Evolutionary conservation across 1,140 invertebrate genomes (phyloP).

Genomic region (Drosophila orena): DNA sequence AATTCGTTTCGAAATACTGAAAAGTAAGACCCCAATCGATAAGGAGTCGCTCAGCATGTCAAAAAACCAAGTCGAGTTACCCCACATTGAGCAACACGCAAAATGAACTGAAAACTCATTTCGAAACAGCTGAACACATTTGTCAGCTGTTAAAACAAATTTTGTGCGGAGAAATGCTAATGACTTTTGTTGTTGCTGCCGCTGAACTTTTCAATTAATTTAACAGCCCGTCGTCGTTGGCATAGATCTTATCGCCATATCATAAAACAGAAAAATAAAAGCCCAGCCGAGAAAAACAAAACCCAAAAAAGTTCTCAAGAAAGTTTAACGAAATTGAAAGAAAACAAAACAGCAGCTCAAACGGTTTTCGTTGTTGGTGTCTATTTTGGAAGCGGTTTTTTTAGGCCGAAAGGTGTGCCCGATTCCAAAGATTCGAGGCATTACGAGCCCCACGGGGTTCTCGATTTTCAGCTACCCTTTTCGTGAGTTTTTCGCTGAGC

Average conservation of each 20-base stretch:
- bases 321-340: conserved; percentile 68
- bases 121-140: conserved; percentile 48
- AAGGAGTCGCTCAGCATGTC: background rate
- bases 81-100: conserved; percentile 44
- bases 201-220: conserved; percentile 81
- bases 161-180: conserved; percentile 67
- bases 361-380: conserved; percentile 47
- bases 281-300: conserved; percentile 10
- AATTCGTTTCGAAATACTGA: conserved; percentile 4
- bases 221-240: conserved; percentile 59
- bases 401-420: conserved; percentile 65
- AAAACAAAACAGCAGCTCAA: conserved; percentile 52
- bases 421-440: conserved; percentile 53
- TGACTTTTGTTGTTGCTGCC: conserved; percentile 52
- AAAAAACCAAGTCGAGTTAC: conserved; percentile 48
- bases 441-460: conserved; percentile 46
- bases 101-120: conserved; percentile 53
- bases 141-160: conserved; percentile 79
- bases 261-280: conserved; percentile 66
- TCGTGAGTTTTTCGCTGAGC: conserved; percentile 21
- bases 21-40: conserved; percentile 29
- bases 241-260: conserved; percentile 77
- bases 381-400: conserved; percentile 74
- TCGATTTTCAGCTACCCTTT: conserved; percentile 35
- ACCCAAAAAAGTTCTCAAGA: conserved; percentile 64